Base-by-base conservation (phyloP, 2,113 vertebrate species). In the Gobiocypris rarus region DNA sequence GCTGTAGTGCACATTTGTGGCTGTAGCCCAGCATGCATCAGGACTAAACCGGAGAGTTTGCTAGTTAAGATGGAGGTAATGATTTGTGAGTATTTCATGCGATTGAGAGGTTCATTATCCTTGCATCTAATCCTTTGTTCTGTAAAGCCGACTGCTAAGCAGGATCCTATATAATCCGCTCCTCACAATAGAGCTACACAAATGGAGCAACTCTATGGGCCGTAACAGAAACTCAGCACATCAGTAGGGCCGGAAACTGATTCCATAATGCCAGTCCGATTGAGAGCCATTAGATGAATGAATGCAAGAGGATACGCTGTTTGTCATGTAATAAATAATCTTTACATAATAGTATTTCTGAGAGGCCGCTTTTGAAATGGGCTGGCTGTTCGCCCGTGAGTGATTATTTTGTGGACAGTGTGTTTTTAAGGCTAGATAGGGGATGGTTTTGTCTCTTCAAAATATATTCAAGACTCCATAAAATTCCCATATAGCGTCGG, bases 121-220 rank as follows among this genome's bases (percentile, higher is more conserved):
- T 82, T 77, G 83, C 84, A 89, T 92, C 87, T 91, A 92, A 93
- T 91, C 89, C 90, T 38, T 9, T 67, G 81, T 86, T 90, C 84
- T 91, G 86, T 88, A 89, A 31, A 90, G 91, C 88, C 85, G 87
- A 88, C 59, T 83, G 70, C 82, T 89, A 89, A 89, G 91, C 90
- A 87, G 86, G 88, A 86, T 87, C 75, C 84, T 45, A 52, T 82
- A 85, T 90, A 91, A 92, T 92, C 80, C 86, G 22, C 69, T 65
- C 87, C 61, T 65, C 88, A 88, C 86, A 38, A 38, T 2, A 38
- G 38, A 38, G 38, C 83, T 84, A 86, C 84, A 58, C 80, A 10
- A 45, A 88, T 85, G 65, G 22, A 71, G 34, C 38, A 48, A 80
- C 50, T 56, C 48, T 14, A 10, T 15, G 7, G 31, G 58, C 78